These are phyloP conservation scores for Oryzias curvinotus DNA, from an alignment of 2,113 vertebrate genomes.

Conservation along the genomic window DNA sequence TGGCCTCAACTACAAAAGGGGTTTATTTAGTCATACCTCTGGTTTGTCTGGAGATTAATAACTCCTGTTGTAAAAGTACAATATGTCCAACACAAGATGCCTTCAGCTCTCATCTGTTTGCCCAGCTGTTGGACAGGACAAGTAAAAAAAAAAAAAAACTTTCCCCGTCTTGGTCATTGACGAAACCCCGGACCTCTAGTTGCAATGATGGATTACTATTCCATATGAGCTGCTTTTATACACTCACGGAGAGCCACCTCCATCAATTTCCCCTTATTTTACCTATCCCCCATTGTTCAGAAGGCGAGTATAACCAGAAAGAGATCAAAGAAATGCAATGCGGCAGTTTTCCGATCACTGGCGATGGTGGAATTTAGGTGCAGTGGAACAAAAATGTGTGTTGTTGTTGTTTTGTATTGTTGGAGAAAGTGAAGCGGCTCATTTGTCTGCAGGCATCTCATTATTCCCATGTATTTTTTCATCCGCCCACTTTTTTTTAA, in stretches of 20 bases:
- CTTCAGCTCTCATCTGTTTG: too few species aligned
- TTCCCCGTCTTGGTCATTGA: constrained; percentile 31
- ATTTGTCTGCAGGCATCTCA: constrained; percentile 43
- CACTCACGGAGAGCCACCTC: constrained; percentile 6
- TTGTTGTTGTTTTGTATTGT: not conserved
- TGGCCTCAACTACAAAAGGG: too few species aligned
- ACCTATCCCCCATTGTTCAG: constrained; percentile 42
- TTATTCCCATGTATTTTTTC: constrained; percentile 30
- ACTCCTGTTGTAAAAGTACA: too few species aligned
- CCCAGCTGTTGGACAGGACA: too few species aligned
- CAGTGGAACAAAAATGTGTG: constrained; percentile 6
- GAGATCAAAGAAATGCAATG: constrained; percentile 47
- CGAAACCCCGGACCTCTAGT: constrained; percentile 42
- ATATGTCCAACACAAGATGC: too few species aligned
- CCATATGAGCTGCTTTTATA: constrained; percentile 38
- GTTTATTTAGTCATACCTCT: too few species aligned
- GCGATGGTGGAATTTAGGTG: constrained; percentile 20
- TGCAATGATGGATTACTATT: constrained; percentile 53
- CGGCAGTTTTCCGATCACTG: constrained; percentile 12
- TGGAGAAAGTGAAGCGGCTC: not conserved
- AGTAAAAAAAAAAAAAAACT: too few species aligned
- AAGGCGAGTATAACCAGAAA: constrained; percentile 29
- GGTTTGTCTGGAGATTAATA: too few species aligned
- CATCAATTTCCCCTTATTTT: constrained; percentile 26
- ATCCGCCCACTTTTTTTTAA: not conserved